Conservation (phyloP, 2,888 invertebrate genomes). For the Euclidia mi region DNA sequence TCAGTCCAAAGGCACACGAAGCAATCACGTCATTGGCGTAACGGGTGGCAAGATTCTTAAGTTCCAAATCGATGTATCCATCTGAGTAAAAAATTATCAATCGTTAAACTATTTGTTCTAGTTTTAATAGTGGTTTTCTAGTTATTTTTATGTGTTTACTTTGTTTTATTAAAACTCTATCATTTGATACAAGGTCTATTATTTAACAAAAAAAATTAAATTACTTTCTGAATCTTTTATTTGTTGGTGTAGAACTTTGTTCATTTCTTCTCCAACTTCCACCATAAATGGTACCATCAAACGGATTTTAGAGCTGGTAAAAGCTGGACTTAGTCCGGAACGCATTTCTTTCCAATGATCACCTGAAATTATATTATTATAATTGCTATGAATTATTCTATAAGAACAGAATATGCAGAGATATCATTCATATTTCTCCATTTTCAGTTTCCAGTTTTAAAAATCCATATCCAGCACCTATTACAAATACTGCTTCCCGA, state of each 20-base stretch:
- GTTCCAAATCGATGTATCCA: constrained; percentile 68
- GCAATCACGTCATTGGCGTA: constrained; percentile 88
- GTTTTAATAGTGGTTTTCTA: too few relatives aligned
- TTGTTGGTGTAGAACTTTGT: constrained; percentile 55
- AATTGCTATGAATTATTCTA: too few relatives aligned
- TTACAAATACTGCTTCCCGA: too few relatives aligned
- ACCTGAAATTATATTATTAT: too few relatives aligned
- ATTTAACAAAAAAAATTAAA: background rate
- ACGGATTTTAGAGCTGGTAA: constrained; percentile 86
- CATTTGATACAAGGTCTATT: too few relatives aligned
- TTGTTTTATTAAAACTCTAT: too few relatives aligned
- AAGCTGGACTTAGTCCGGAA: constrained; percentile 79
- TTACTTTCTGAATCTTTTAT: constrained; percentile 23
- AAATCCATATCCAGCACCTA: too few relatives aligned
- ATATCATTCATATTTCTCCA: too few relatives aligned
- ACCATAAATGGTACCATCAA: constrained; percentile 77
- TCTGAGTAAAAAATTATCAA: constrained; percentile 41
- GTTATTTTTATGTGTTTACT: too few relatives aligned
- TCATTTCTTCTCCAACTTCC: constrained; percentile 72
- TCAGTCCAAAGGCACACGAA: constrained; percentile 85
- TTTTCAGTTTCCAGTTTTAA: too few relatives aligned
- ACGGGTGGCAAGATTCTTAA: constrained; percentile 80
- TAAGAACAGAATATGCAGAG: too few relatives aligned
- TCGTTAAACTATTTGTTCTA: too few relatives aligned
- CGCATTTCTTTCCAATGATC: constrained; percentile 79